These are phyloP conservation scores for Semaprochilodus insignis DNA, from an alignment of 2,797 vertebrate species.

Conservation along the genomic window DNA sequence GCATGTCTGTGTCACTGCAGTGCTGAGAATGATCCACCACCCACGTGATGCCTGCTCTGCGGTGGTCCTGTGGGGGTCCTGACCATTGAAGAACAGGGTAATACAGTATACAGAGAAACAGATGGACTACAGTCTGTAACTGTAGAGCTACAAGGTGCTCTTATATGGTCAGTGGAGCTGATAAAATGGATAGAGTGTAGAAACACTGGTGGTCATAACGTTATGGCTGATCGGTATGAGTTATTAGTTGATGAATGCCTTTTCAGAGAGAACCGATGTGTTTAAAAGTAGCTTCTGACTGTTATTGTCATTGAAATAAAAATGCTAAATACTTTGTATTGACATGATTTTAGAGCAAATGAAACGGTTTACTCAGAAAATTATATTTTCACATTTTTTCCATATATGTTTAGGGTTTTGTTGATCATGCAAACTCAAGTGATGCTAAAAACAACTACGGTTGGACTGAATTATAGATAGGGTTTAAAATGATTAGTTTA, in stretches of 20 bases:
- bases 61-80: too few relatives aligned
- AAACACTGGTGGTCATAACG: too few relatives aligned
- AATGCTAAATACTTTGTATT: neutral
- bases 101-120: too few relatives aligned
- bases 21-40: too few relatives aligned
- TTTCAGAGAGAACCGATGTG: neutral
- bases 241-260: neutral
- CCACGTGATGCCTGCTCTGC: too few relatives aligned
- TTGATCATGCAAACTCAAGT: neutral
- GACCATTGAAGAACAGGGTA: too few relatives aligned
- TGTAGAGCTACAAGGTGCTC: too few relatives aligned
- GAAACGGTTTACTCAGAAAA: neutral
- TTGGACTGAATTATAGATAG: neutral
- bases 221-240: too few relatives aligned
- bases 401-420: neutral
- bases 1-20: too few relatives aligned
- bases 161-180: too few relatives aligned
- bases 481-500: neutral
- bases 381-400: neutral
- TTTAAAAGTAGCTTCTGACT: neutral
- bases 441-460: neutral
- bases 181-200: too few relatives aligned
- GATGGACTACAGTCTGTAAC: too few relatives aligned
- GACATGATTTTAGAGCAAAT: neutral
- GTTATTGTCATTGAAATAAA: neutral